Evolutionary conservation across 2,113 vertebrate species (phyloP), one percentile per base, ranked within the genome.

Genomic region (Zapus hudsonius): DNA sequence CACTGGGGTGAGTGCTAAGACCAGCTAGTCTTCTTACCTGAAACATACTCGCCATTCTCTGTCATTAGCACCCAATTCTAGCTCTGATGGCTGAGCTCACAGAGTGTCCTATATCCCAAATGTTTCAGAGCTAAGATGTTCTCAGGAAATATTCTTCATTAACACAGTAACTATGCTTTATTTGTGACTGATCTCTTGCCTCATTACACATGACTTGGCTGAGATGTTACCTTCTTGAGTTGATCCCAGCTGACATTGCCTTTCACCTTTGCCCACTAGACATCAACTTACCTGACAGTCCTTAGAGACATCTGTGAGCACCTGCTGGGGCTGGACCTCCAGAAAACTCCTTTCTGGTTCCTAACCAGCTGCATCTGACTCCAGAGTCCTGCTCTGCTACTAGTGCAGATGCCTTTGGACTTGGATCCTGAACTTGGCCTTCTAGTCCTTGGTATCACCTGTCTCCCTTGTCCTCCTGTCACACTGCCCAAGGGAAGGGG

Each of bases 401-500:
- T 25, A 5, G 23, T 67, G 0, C 2, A 9, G 20, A 66, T 31
- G 38, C 12, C 15, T 40, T 25, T 64, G 23, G 20, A 20, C 20
- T 63, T 70, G 5, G 0, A 11, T 36, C 42, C 63, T 13, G 0
- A 4, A 8, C 57, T 70, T 40, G n/a, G 29, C 31, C 17, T 40
- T 52, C 52, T 86, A 17, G 38, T 13, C 27, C 13, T 17, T 3
- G 4, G 13, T 31, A 17, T 17, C 0, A 0, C 3, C 38, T 42
- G 42, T 44, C 31, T 57, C 2, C 31, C 47, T 16, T 38, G n/a
- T 78, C 27, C 15, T 25, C 16, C 42, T 38, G 11, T 5, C 36
- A 10, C 0, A 9, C 1, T 7, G 2, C 61, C 5, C n/a, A n/a
- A 1, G 12, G 23, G n/a, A 63, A 1, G 2, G 5, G 55, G 57